These are phyloP conservation scores for Sitodiplosis mosellana DNA, from an alignment of 1,140 invertebrate species.

Conservation along the genomic window DNA sequence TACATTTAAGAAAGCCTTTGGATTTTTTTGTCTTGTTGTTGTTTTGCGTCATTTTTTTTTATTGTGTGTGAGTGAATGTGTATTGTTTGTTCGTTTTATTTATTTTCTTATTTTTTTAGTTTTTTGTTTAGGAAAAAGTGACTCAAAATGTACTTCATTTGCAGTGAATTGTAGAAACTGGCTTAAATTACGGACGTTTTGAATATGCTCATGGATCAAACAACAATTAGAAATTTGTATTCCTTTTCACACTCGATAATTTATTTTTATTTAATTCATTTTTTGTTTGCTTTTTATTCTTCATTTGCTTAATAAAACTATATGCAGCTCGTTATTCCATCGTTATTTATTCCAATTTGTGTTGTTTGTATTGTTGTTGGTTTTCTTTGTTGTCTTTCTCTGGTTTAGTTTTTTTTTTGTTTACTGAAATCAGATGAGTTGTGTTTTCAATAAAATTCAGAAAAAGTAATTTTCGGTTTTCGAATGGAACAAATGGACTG, in stretches of 20 bases:
- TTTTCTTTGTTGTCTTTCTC: conserved; percentile 2
- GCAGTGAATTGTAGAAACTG: no score
- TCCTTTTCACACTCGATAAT: not conserved
- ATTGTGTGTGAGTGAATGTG: no score
- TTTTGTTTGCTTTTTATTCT: conserved; percentile 1
- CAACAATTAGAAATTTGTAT: not conserved
- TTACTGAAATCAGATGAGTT: not conserved
- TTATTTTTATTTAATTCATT: not conserved
- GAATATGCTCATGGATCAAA: no score
- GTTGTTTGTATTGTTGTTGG: conserved; percentile 14
- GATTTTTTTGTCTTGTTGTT: no score
- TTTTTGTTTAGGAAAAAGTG: no score
- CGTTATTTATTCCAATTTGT: conserved; percentile 13
- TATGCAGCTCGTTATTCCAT: conserved; percentile 3
- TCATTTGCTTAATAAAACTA: conserved; percentile 2
- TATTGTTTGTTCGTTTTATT: no score
- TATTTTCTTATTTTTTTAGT: no score
- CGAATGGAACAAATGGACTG: no score
- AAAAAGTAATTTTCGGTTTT: not conserved
- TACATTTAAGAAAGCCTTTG: no score
- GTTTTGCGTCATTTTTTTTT: no score
- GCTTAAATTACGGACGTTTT: no score
- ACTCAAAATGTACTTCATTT: no score
- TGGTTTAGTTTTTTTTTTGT: conserved; percentile 1
- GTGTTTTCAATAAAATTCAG: not conserved